Evolutionary conservation across 2,888 invertebrate species (phyloP).

Genomic region (Aleiodes testaceus): DNA sequence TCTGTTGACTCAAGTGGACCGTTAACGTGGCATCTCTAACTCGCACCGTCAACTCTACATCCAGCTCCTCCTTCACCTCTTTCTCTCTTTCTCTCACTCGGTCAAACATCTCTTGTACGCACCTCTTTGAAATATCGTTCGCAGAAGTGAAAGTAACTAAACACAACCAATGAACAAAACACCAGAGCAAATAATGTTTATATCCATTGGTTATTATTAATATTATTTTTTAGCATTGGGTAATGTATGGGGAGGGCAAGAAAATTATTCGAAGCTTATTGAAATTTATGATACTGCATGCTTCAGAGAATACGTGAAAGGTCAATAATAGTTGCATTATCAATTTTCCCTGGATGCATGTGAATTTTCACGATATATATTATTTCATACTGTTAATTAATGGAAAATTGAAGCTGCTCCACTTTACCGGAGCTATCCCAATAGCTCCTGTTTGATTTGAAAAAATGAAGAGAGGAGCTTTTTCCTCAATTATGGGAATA

Average conservation of each 20-base stretch:
- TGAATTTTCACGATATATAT: too few relatives aligned
- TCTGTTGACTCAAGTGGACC: constrained; percentile 64
- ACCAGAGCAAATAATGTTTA: background rate
- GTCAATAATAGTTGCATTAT: too few relatives aligned
- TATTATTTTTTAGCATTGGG: background rate
- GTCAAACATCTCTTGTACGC: constrained; percentile 8
- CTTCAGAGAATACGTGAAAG: too few relatives aligned
- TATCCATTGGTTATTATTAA: background rate
- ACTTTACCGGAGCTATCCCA: too few relatives aligned
- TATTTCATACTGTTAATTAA: too few relatives aligned
- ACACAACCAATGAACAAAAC: constrained; percentile 23
- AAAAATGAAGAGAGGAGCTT: background rate
- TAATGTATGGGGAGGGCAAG: background rate
- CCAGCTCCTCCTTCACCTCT: background rate
- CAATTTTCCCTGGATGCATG: too few relatives aligned
- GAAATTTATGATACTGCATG: too few relatives aligned
- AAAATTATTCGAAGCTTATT: too few relatives aligned
- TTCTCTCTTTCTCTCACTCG: constrained; percentile 10
- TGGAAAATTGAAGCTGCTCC: too few relatives aligned
- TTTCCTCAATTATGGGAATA: background rate
- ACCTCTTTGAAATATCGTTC: constrained; percentile 30
- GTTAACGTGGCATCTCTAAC: constrained; percentile 63
- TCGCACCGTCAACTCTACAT: constrained; percentile 52
- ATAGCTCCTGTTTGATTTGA: too few relatives aligned
- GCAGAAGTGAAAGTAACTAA: constrained; percentile 31